Base-by-base conservation (phyloP, 2,113 vertebrate species). In the Octodon degus region DNA sequence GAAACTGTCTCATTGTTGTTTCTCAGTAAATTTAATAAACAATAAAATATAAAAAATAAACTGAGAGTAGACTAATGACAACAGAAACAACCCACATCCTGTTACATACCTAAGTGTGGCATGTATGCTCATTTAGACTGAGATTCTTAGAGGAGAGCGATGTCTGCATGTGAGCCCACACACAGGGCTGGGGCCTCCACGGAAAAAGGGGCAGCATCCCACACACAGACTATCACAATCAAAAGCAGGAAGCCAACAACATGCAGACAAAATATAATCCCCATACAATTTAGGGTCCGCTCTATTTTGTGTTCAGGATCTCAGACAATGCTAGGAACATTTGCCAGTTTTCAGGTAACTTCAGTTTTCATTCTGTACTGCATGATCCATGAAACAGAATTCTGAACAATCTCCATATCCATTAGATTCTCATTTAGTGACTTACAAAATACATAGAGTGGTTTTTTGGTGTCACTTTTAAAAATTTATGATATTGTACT, bases 211-310 rank as follows among this genome's bases (percentile, higher is more conserved):
- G 7, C 24, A 27, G 30, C 62, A 67, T 11, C 47, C 5, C 50
- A 5, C 50, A 3, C 24, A 34, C 89, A 95, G 97, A 94, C 81
- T 80, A 82, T n/a, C 95, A 47, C 24, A 77, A 30, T 77, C 40
- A 47, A 25, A 95, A 67, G 24, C 16, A 88, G 65, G 25, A 85
- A 72, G 74, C 68, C 60, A 92, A 77, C 27, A 90, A 88, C 10
- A 83, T 77, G 50, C 84, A 82, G 88, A 86, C 13, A 90, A 20
- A 65, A 34, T 32, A 77, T 63, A 32, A 81, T 55, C 50, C 47
- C 55, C 65, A 76, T 30, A 43, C 19, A 68, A 24, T 47, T 65
- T 68, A 63, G 20, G n/a, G 32, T n/a, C 74, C 40, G 24, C 62
- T 93, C 58, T 50, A 72, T 74, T 40, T 50, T 84, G 30, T 7